These are phyloP conservation scores for Orchestia grillus DNA, from an alignment of 1,140 invertebrate genomes.

Conservation along the genomic window DNA sequence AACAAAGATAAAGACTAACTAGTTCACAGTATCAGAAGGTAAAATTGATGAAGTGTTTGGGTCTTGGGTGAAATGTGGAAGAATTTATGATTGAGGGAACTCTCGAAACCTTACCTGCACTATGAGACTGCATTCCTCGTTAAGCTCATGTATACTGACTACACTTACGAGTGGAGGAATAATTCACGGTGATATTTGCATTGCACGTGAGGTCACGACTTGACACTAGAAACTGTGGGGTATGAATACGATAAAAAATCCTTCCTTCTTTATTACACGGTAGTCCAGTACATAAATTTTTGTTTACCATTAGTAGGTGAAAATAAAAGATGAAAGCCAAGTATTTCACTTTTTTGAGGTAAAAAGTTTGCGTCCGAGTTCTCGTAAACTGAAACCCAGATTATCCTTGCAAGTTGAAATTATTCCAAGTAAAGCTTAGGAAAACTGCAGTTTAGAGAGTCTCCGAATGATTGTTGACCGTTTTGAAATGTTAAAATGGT, in stretches of 20 bases:
- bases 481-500: not conserved
- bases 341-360: not conserved
- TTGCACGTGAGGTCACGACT: no score
- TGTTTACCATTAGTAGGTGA: not conserved
- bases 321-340: not conserved
- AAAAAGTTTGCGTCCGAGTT: not conserved
- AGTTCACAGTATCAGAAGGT: no score
- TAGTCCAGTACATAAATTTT: not conserved
- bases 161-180: no score
- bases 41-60: no score
- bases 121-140: no score
- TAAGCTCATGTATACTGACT: no score
- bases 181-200: no score
- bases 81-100: no score
- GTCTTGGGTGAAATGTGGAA: no score
- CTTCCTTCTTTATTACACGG: constrained; percentile 5
- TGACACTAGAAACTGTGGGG: not conserved
- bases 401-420: not conserved
- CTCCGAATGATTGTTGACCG: not conserved
- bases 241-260: not conserved
- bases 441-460: not conserved
- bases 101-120: no score
- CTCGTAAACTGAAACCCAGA: not conserved
- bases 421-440: not conserved
- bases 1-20: no score